Evolutionary conservation across 2,888 invertebrate species (phyloP), one percentile per base, ranked within the genome.

Genomic region (Anoplius nigerrimus): DNA sequence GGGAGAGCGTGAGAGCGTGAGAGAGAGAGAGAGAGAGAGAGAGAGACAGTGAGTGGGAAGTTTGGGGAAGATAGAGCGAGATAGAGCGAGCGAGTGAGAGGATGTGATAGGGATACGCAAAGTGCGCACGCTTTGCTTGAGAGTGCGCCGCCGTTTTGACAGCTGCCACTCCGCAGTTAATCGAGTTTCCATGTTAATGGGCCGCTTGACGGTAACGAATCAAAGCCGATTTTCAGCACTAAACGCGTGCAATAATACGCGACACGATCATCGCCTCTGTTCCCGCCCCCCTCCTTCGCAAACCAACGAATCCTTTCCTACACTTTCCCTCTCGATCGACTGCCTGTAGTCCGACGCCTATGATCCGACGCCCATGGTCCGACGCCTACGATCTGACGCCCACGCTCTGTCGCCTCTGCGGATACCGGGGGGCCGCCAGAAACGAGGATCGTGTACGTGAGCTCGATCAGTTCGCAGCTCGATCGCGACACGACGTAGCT

Each of bases 111-210:
- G n/a, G n/a, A 24, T 24, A 34, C 34, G 34, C 34, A 34, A 34
- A 34, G 34, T 6, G 34, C 34, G 34, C 34, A 34, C 34, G 34
- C 34, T 34, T 34, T 48, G 51, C 42, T 34, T n/a, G 62, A 57
- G 56, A 46, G 60, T 48, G 21, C 67, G 57, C 67, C 67, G 57
- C 67, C 75, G 74, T 80, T 82, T 80, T 82, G 84, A 80, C 82
- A 83, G 79, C 79, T 79, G 76, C 78, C 75, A 72, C 75, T 74
- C 76, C 62, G 71, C 60, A 69, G 69, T 78, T 81, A 82, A 82
- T 84, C 80, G 81, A 84, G 78, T 82, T 82, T 75, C 71, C 81
- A 75, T 78, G 81, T 79, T 80, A 81, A 82, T 78, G 73, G 71
- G 66, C 61, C 48, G 60, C 74, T 65, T 63, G 70, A 76, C 69